Base-by-base conservation (phyloP, 2,797 vertebrate genomes). In the Rhinoraja longicauda region DNA sequence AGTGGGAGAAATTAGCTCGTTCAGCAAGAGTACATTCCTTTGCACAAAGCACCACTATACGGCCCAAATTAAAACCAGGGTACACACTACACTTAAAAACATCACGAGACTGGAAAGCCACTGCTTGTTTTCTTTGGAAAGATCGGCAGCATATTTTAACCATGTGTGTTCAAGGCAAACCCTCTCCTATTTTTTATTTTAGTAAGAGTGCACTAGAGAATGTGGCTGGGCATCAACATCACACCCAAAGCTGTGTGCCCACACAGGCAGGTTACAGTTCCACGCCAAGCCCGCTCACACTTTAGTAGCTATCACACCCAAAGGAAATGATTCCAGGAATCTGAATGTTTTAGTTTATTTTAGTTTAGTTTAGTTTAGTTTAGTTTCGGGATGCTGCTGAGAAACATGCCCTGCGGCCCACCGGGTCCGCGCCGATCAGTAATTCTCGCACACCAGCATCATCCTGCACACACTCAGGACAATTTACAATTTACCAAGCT, bases 111-210 rank as follows among this genome's bases (percentile, higher is more conserved):
- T 94, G 82, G 82, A 24, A 94, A 93, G 94, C 45, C 75, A 8
- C 93, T 59, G 93, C 94, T 94, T 97, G 96, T 97, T 97, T 96
- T 96, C 96, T 94, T 96, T 97, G 96, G 96, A 96, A 94, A 94
- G 21, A 93, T 75, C 93, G 93, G 94, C 95, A 94, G 96, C 96
- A 96, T 96, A 96, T 96, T 97, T 96, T 94, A 95, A 95, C 96
- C 96, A 96, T 96, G 96, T 97, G 96, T 95, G 95, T 96, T 95
- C 94, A 95, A 96, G 95, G 96, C 95, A 76, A 93, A 62, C 94
- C 94, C 95, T 95, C 95, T 95, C 94, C 95, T 94, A 94, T 95
- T 0, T 53, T 53, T 92, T 90, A 15, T 32, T 92, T 53, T 24
- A 62, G 62, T 88, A 62, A 53, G 36, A 15, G 36, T 0, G 62